Evolutionary conservation across 2,113 vertebrate genomes (phyloP).

Genomic region (Bungarus multicinctus): DNA sequence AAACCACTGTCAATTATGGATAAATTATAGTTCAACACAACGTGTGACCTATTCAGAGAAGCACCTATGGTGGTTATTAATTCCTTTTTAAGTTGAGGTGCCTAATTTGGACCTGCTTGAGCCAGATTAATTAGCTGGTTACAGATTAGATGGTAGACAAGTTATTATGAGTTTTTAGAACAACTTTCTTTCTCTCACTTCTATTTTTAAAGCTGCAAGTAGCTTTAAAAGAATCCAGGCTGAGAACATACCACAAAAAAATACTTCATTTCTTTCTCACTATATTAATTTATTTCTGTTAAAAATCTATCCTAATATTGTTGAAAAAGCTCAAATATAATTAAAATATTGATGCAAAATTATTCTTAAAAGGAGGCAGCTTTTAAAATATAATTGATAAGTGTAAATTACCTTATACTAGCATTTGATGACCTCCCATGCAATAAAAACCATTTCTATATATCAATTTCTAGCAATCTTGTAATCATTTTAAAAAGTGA

Average conservation of each 20-base stretch:
- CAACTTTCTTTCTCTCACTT: background rate
- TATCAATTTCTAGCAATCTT: background rate
- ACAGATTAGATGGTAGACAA: background rate
- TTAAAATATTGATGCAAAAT: background rate
- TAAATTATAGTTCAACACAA: background rate
- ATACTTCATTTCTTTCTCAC: background rate
- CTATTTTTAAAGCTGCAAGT: background rate
- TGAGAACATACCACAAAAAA: background rate
- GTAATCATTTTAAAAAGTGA: background rate
- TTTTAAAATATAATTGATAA: background rate
- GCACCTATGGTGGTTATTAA: background rate
- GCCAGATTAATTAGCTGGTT: background rate
- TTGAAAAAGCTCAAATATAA: background rate
- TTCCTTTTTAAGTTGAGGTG: background rate
- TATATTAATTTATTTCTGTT: background rate
- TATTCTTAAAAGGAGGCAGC: background rate
- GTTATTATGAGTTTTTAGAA: background rate
- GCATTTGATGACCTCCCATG: background rate
- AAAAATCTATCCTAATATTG: background rate
- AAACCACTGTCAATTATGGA: background rate
- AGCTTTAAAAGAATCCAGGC: background rate
- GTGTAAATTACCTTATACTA: background rate
- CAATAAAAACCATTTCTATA: background rate
- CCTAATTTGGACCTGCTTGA: background rate
- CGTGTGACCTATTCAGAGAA: background rate